Percentiles rank a stretch among this genome's conserved stretches.
Conservation (phyloP, 2,888 invertebrate genomes). For the Ernsta delagoae region DNA sequence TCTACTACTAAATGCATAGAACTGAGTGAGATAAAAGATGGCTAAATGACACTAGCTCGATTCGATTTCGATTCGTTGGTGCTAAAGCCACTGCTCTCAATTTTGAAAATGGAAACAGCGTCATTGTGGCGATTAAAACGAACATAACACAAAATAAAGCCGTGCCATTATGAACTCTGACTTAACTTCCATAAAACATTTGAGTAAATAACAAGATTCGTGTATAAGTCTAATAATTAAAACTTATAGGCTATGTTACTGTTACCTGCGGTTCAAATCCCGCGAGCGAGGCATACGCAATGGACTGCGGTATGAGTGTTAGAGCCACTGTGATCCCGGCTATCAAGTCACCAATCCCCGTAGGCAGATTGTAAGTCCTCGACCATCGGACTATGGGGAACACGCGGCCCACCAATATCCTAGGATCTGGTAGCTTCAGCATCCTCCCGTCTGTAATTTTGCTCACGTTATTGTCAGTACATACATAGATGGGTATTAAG, state of each 20-base stretch:
- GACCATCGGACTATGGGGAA: conserved; percentile 86
- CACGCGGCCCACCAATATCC: conserved; percentile 55
- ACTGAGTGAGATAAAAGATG: no score
- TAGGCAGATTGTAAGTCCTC: conserved; percentile 81
- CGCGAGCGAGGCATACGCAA: conserved; percentile 91
- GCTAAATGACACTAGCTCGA: no score
- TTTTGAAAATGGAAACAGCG: no score
- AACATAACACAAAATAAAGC: no score
- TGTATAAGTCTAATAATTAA: neutral
- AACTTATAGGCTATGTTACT: neutral
- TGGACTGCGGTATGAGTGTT: conserved; percentile 91
- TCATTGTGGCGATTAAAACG: no score
- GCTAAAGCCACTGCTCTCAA: no score
- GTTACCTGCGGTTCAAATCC: conserved; percentile 89
- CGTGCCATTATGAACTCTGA: no score
- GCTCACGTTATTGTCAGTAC: neutral
- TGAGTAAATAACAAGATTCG: neutral
- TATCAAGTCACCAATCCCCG: conserved; percentile 87
- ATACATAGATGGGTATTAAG: no score
- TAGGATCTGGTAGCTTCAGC: conserved; percentile 58
- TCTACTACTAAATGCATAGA: no score
- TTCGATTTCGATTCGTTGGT: no score
- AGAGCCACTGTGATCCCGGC: conserved; percentile 91
- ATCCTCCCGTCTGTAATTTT: conserved; percentile 40
- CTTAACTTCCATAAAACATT: no score